A percentile compares a stretch with the other conserved stretches of the same genome.
phyloP scores from a whole-genome alignment of 2,797 vertebrate species.

The Urophycis tenuis region DNA sequence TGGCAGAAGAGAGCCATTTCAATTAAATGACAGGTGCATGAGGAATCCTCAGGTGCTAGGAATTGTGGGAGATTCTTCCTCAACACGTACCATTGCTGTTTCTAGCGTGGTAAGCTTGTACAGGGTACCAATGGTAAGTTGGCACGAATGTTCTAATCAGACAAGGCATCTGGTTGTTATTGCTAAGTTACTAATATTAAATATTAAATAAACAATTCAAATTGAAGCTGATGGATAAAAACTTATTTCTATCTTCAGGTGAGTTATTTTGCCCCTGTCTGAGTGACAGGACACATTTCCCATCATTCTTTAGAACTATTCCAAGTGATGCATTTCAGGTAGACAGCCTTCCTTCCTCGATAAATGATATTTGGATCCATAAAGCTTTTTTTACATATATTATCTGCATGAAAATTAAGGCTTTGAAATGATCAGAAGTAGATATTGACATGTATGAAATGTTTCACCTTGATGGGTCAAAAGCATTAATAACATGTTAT shows the following conservation, averaged over 20 bases:
- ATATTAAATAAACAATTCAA: too few species aligned
- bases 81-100: constrained; percentile 43
- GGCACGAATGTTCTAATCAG: background rate
- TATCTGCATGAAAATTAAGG: too few species aligned
- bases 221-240: too few species aligned
- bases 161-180: background rate
- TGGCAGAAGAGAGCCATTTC: constrained; percentile 39
- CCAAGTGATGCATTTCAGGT: constrained; percentile 39
- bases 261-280: constrained; percentile 63
- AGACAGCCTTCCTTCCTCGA: background rate
- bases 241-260: constrained; percentile 41
- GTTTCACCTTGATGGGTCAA: background rate
- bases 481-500: constrained; percentile 9
- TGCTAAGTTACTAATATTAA: background rate
- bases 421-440: too few species aligned
- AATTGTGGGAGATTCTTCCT: constrained; percentile 49
- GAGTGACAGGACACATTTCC: constrained; percentile 49
- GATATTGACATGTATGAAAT: background rate
- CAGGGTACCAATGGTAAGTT: constrained; percentile 47
- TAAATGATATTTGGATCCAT: too few species aligned
- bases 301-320: constrained; percentile 66
- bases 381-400: too few species aligned
- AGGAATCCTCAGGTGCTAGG: constrained; percentile 45
- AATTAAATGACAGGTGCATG: constrained; percentile 31
- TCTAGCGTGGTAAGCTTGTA: constrained; percentile 46